Base-by-base conservation (phyloP, 2,888 invertebrate species). In the Drosophila hamatofila region DNA sequence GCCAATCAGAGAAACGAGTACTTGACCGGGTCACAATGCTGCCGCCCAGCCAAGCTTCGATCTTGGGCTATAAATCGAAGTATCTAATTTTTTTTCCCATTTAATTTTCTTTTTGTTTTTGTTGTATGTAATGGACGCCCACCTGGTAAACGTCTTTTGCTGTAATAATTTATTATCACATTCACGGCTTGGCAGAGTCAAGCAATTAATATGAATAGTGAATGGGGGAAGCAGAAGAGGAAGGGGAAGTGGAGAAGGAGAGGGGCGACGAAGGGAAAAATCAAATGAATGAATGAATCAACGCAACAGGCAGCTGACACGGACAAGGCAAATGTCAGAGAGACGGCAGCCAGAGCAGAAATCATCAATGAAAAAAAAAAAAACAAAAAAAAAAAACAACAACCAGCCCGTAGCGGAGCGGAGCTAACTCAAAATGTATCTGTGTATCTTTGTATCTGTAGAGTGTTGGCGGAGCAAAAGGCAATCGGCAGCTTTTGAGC, bases 121-220 rank as follows among this genome's bases (percentile, higher is more conserved):
- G 37, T 61, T 52, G 55, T 46, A 35, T 70, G 83, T 64, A 76
- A 64, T 81, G 67, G 30, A 76, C 84, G 90, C 84, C 88, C 80
- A 84, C 84, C 76, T 55, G 63, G 52, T 59, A 62, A 78, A 75
- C 70, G 88, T 71, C 73, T 78, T 84, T 74, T 67, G 72, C 72
- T 74, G 83, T 89, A 90, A 87, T 89, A 86, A 86, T 86, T 86
- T 90, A 86, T 90, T 86, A 90, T 81, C 88, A 81, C 88, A 83
- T 90, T 89, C 74, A 80, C 75, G 78, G 76, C 89, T 85, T 80
- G 63, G 66, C 86, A 62, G 68, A 59, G 51, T 67, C 76, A 54
- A 66, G 88, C 87, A 84, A 84, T 89, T 83, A 83, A 89, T 89
- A 89, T 74, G 80, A 78, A 37, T 16, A 16, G 35, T 37, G 35